Evolutionary conservation across 2,888 invertebrate species (phyloP), one percentile per base, ranked within the genome.

Genomic region (Acleris emargana): DNA sequence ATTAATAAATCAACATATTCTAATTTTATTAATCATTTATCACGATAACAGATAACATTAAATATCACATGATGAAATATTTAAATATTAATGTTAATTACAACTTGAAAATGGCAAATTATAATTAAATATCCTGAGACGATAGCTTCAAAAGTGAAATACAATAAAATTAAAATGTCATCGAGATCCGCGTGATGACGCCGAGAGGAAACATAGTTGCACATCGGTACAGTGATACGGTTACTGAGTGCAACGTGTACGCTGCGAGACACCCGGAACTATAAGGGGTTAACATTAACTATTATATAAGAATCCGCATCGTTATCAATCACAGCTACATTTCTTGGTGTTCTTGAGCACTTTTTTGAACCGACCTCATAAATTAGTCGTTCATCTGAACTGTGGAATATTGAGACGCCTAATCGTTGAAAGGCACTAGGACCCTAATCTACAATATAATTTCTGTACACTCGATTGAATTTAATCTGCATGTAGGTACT

Each of bases 21-120:
- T 68, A 64, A 74, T 69, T 70, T 76, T 80, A 79, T 81, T 84
- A 77, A 78, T 82, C 77, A 83, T 86, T 82, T 84, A 89, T 88
- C 86, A 85, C 84, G 81, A 84, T 87, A 91, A 91, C 90, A 89
- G 81, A 91, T 91, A 91, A 91, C 90, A 90, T 90, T 84, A 78
- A 89, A 91, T 92, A 92, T 92, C 91, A 92, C 91, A 92, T 89
- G 78, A 87, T 84, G 84, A 89, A 87, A 87, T 85, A 82, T 86
- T 85, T 81, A 78, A 87, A 86, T 83, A 87, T 85, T 80, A 76
- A 60, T 55, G 51, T 72, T 74, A 73, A 68, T 73, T 81, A 87
- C 87, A 82, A 81, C 80, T 82, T 83, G 78, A 81, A 76, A 87
- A 87, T 87, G 87, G 85, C 88, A 85, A 89, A 87, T 73, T 77